These are phyloP conservation scores for Ciconia stormi DNA, from an alignment of 2,113 vertebrate species.

Conservation along the genomic window DNA sequence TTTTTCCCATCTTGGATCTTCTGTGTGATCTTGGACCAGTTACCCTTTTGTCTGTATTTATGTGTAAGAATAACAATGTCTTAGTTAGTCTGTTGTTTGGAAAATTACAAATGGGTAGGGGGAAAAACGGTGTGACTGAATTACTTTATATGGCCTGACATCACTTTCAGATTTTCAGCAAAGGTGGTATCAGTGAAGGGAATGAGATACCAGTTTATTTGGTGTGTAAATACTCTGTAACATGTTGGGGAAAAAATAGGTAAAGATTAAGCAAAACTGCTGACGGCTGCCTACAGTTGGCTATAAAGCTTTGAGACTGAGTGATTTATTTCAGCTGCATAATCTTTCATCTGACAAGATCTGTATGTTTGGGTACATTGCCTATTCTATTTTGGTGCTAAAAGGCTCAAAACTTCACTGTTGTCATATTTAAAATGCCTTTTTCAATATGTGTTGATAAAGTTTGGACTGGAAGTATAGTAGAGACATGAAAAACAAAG, in stretches of 20 bases:
- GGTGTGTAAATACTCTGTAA: neutral
- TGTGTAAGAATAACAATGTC: neutral
- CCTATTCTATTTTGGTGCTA: neutral
- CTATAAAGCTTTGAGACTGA: neutral
- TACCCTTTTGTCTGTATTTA: neutral
- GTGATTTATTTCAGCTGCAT: neutral
- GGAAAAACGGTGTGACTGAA: neutral
- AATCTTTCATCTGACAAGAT: neutral
- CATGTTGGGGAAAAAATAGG: neutral
- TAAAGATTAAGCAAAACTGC: neutral
- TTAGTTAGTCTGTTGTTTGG: neutral
- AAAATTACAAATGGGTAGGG: neutral
- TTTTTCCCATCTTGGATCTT: neutral
- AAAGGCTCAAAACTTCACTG: neutral
- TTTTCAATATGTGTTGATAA: neutral
- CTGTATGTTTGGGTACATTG: neutral
- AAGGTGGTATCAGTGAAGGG: neutral
- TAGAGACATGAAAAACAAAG: neutral
- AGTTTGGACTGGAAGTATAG: neutral
- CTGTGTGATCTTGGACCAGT: neutral
- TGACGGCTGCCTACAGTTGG: neutral
- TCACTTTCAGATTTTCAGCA: neutral
- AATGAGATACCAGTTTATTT: neutral
- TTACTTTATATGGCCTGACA: neutral
- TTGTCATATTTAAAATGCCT: neutral